phyloP scores from a whole-genome alignment of 2,113 vertebrate species.

The Antennarius striatus region DNA sequence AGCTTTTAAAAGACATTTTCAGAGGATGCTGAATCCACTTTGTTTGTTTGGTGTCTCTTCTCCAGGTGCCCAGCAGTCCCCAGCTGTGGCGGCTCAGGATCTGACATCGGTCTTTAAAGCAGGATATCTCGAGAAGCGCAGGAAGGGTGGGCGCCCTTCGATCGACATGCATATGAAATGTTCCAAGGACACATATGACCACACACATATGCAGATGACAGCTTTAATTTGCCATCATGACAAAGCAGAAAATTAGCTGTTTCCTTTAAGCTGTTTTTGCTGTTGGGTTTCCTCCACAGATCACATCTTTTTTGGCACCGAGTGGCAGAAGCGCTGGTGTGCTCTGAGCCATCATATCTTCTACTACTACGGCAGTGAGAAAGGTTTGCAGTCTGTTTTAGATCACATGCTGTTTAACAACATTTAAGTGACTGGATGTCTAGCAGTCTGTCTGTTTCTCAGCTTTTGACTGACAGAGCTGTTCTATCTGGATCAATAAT shows the following conservation, averaged over 20 bases:
- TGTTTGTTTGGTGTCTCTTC: slow-evolving; percentile 27
- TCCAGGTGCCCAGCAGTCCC: slow-evolving; percentile 85
- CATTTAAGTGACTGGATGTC: neutral
- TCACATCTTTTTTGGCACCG: slow-evolving; percentile 95
- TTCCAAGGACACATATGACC: neutral
- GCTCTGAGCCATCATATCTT: slow-evolving; percentile 87
- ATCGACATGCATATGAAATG: neutral
- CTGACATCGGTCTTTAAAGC: slow-evolving; percentile 87
- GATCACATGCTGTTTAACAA: neutral
- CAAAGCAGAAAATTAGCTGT: neutral
- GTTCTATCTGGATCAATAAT: neutral
- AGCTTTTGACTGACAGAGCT: neutral
- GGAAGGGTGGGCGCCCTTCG: slow-evolving; percentile 83
- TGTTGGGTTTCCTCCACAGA: slow-evolving; percentile 77
- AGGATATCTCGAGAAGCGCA: slow-evolving; percentile 95
- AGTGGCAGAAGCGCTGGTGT: slow-evolving; percentile 99
- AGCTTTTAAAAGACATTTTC: neutral
- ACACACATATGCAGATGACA: neutral
- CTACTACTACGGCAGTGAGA: slow-evolving; percentile 96
- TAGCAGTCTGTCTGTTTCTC: neutral
- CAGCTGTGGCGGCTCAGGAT: slow-evolving; percentile 90
- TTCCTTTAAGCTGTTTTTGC: neutral
- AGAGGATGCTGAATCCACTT: too few species aligned
- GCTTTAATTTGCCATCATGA: neutral
- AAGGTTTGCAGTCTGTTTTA: slow-evolving; percentile 79